Percentiles rank a stretch among this genome's conserved stretches.
These are phyloP conservation scores for Natrix natrix DNA, from an alignment of 2,797 vertebrate species.

Conservation along the genomic window DNA sequence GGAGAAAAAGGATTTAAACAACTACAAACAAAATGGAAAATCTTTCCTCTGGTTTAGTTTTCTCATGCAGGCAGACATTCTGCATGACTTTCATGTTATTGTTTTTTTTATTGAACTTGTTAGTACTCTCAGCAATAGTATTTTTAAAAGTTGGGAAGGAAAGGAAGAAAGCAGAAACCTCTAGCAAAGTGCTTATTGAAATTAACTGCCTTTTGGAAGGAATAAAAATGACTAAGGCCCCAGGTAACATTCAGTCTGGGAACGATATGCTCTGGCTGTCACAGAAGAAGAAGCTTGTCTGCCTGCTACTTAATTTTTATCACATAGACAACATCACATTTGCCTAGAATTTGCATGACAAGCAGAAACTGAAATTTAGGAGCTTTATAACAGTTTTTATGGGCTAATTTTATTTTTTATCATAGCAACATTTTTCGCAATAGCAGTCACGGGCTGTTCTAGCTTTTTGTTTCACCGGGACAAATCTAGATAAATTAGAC, in stretches of 20 bases:
- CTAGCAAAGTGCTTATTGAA: constrained; percentile 63
- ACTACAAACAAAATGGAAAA: neutral
- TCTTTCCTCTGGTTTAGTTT: constrained; percentile 36
- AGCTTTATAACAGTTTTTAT: constrained; percentile 54
- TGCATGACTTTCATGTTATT: constrained; percentile 18
- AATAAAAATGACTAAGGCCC: neutral
- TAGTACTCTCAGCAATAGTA: constrained; percentile 52
- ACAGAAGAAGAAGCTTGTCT: constrained; percentile 35
- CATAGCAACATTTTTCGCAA: constrained; percentile 36
- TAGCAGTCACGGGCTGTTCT: constrained; percentile 43
- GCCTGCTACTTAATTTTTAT: constrained; percentile 58
- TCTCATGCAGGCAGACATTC: constrained; percentile 8
- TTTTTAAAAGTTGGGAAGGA: constrained; percentile 58
- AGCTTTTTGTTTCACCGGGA: constrained; percentile 39
- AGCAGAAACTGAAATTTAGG: constrained; percentile 57
- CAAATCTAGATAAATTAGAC: constrained; percentile 51
- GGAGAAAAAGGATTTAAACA: constrained; percentile 38
- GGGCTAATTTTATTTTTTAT: constrained; percentile 59
- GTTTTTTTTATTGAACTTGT: constrained; percentile 49
- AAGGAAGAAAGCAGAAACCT: constrained; percentile 59
- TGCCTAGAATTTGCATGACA: constrained; percentile 54
- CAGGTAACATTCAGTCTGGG: constrained; percentile 19
- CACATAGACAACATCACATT: constrained; percentile 51
- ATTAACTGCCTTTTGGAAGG: constrained; percentile 52
- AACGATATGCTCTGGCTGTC: constrained; percentile 43